Evolutionary conservation across 2,797 vertebrate genomes (phyloP), one percentile per base, ranked within the genome.

Genomic region (Sciurus vulgaris): DNA sequence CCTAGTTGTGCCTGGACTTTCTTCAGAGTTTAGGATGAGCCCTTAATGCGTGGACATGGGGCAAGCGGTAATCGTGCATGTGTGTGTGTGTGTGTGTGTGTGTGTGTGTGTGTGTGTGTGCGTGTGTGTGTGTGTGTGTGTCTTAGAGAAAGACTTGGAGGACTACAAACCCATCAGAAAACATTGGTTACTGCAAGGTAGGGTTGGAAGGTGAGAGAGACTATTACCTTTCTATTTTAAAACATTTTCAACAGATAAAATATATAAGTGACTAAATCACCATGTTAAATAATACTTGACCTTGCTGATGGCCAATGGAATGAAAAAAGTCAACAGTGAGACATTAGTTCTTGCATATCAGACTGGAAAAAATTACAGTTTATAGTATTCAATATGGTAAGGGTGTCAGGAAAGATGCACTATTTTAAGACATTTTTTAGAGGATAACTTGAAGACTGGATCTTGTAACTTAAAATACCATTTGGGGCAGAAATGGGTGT

Each of bases 241-340:
- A 97, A 22, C 28, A 5, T 44, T 38, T 84, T 70, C 77, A 59
- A 59, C 81, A 78, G 72, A 92, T 89, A 93, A 82, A 89, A 92
- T 89, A 44, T 95, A 9, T 73, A 91, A 90, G 67, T 86, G 61
- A 92, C 82, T 95, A 85, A 91, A 86, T 97, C 96, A 85, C 10
- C 65, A 93, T 47, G 63, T 94, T 83, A 92, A 97, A 91, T 91
- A 95, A 93, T 78, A 54, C 63, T 96, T 96, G 44, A 95, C 49
- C 65, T 92, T 94, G 91, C 63, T 77, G 47, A 74, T 78, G 78
- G 44, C 69, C 82, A 95, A 26, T 72, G 56, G 92, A 89, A 92
- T 95, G 22, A 49, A 92, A 93, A 95, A 85, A 95, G 85, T 82
- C 49, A 86, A 89, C 59, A 67, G 28, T 73, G 73, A 96, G 78